Base-by-base conservation (phyloP, 2,113 vertebrate species). In the Colius striatus region DNA sequence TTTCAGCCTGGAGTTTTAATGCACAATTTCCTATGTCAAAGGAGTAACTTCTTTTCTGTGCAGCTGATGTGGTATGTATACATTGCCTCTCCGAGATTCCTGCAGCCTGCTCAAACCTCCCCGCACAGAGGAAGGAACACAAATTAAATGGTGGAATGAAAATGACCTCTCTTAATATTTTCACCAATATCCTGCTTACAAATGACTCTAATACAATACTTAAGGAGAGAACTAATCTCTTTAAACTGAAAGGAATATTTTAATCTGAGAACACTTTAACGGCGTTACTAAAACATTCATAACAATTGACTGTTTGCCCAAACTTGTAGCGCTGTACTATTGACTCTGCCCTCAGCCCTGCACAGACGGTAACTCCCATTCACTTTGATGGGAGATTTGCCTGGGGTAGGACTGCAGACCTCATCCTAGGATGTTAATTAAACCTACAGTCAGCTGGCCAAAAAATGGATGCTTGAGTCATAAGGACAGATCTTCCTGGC, bases 321-420 rank as follows among this genome's bases (percentile, higher is more conserved):
- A 95, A 95, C 61, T 95, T 95, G 80, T 62, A 58, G 84, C 6
- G 30, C 72, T 74, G 43, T 73, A 51, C 54, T 83, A 34, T 79
- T 92, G 93, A 92, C 91, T 85, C 58, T 65, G 43, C 16, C 23
- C 32, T 95, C 84, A 94, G 74, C 85, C 84, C 91, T 91, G 78
- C 75, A 51, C 90, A 80, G 90, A 80, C 61, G 41, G 84, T 76
- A 91, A 83, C 74, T 94, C 82, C 75, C 60, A 62, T 92, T 84
- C 82, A 83, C 93, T 96, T 96, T 95, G 91, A 89, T 85, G 90
- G 95, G 71, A 96, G 92, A 80, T 88, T 95, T 95, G 95, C 94
- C 96, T 96, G 94, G 60, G 78, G 89, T 91, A 83, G 93, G 55
- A 71, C 82, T 94, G 93, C 78, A 79, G 87, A 95, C 38, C 78